Evolutionary conservation across 1,140 invertebrate species (phyloP).

Genomic region (Andrena cerasifolii): DNA sequence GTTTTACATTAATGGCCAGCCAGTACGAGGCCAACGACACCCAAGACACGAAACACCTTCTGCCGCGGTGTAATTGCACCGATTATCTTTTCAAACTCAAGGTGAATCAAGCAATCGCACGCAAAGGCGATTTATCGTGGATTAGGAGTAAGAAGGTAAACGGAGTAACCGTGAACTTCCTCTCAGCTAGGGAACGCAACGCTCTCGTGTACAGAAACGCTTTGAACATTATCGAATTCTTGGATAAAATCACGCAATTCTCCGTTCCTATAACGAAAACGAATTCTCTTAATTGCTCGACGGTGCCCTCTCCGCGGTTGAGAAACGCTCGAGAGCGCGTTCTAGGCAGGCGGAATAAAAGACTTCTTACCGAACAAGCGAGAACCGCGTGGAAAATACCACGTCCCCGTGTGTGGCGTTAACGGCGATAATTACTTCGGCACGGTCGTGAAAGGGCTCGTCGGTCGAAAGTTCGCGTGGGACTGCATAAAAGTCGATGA

Average conservation of each 20-base stretch:
- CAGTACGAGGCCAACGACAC: constrained; percentile 17
- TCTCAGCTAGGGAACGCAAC: neutral
- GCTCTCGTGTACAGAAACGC: neutral
- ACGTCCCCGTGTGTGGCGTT: neutral
- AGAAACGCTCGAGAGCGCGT: too few relatives aligned
- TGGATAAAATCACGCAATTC: neutral
- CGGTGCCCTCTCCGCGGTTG: too few relatives aligned
- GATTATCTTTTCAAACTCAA: constrained; percentile 52
- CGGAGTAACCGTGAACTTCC: constrained; percentile 10
- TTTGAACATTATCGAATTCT: neutral
- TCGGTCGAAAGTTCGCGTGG: constrained; percentile 20
- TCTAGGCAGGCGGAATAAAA: too few relatives aligned
- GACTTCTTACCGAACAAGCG: too few relatives aligned
- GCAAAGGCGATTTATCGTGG: constrained; percentile 43
- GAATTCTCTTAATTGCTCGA: too few relatives aligned
- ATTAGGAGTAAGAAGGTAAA: constrained; percentile 37
- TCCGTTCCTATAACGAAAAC: neutral
- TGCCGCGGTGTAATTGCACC: constrained; percentile 41
- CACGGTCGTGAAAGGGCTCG: constrained; percentile 3
- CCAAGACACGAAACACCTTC: constrained; percentile 32
- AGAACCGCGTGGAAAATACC: neutral
- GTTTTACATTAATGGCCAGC: constrained; percentile 33
- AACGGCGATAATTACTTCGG: constrained; percentile 14
- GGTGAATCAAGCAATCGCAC: constrained; percentile 42
- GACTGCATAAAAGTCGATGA: constrained; percentile 24